These are phyloP conservation scores for Hippoglossus stenolepis DNA, from an alignment of 2,113 vertebrate genomes.

Conservation along the genomic window DNA sequence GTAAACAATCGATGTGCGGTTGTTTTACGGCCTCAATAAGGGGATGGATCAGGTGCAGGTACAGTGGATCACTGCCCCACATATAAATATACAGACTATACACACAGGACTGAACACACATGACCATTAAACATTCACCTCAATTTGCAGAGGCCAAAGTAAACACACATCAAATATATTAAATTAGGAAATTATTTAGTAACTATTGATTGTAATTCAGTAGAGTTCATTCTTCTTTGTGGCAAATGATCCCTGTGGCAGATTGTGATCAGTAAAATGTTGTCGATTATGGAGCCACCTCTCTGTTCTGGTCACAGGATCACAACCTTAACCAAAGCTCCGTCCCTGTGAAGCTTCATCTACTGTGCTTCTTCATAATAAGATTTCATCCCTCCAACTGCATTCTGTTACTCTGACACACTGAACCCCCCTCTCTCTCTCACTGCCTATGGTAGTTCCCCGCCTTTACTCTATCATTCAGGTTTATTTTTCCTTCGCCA, in stretches of 20 bases:
- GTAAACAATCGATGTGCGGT: conserved; percentile 14
- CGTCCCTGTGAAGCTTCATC: conserved; percentile 20
- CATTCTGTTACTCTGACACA: conserved; percentile 50
- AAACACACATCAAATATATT: too few species aligned
- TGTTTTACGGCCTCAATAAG: conserved; percentile 30
- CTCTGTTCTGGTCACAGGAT: conserved; percentile 36
- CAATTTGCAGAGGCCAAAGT: conserved; percentile 29
- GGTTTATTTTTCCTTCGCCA: conserved; percentile 10
- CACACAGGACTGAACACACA: conserved; percentile 31
- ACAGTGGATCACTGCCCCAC: not conserved
- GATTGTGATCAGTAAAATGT: conserved; percentile 28
- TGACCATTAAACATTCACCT: conserved; percentile 71
- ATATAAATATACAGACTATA: not conserved
- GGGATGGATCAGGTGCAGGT: not conserved
- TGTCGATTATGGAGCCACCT: conserved; percentile 19
- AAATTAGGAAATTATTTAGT: conserved; percentile 50
- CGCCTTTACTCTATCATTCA: conserved; percentile 10
- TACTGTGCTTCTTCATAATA: conserved; percentile 24
- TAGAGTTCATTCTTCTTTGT: conserved; percentile 31
- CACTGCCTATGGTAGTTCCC: conserved; percentile 12
- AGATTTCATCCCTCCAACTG: conserved; percentile 43
- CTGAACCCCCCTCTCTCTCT: conserved; percentile 9
- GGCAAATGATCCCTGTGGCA: conserved; percentile 24
- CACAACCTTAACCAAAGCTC: conserved; percentile 30
- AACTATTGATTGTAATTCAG: conserved; percentile 52